These are phyloP conservation scores for Eutolmus rufibarbis DNA, from an alignment of 2,888 invertebrate genomes.

Conservation along the genomic window DNA sequence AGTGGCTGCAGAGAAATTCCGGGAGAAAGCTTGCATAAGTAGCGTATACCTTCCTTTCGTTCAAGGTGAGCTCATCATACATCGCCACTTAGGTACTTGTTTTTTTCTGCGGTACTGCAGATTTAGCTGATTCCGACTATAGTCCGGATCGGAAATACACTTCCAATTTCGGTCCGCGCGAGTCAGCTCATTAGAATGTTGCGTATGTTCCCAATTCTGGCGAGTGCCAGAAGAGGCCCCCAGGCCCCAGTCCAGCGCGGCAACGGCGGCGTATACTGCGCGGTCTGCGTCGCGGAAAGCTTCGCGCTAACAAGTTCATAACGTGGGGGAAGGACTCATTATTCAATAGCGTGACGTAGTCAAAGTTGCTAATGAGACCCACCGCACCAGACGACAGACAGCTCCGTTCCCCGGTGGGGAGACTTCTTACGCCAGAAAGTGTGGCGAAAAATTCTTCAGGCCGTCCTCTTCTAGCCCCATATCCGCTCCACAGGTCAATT, in stretches of 20 bases:
- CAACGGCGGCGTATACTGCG: background rate
- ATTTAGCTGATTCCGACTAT: background rate
- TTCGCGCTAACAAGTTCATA: conserved; percentile 2
- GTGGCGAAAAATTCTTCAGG: background rate
- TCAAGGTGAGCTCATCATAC: conserved; percentile 20
- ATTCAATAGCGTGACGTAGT: conserved; percentile 32
- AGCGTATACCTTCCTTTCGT: background rate
- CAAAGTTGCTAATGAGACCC: background rate
- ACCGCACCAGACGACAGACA: background rate
- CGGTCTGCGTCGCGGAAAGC: conserved; percentile 1
- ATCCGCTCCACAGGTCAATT: background rate
- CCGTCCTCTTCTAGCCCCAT: background rate
- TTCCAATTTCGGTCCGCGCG: background rate
- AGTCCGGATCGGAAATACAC: conserved; percentile 3
- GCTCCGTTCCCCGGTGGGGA: background rate
- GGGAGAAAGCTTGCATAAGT: conserved; percentile 31
- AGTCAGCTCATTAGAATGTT: conserved; percentile 24
- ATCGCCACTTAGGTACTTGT: background rate
- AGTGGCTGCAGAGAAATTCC: background rate
- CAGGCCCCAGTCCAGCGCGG: background rate
- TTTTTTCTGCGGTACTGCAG: background rate
- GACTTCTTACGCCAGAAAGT: background rate
- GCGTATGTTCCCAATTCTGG: conserved; percentile 27
- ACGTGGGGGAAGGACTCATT: conserved; percentile 30
- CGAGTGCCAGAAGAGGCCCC: background rate